phyloP scores from a whole-genome alignment of 2,888 invertebrate genomes.

The Sialis lutaria region DNA sequence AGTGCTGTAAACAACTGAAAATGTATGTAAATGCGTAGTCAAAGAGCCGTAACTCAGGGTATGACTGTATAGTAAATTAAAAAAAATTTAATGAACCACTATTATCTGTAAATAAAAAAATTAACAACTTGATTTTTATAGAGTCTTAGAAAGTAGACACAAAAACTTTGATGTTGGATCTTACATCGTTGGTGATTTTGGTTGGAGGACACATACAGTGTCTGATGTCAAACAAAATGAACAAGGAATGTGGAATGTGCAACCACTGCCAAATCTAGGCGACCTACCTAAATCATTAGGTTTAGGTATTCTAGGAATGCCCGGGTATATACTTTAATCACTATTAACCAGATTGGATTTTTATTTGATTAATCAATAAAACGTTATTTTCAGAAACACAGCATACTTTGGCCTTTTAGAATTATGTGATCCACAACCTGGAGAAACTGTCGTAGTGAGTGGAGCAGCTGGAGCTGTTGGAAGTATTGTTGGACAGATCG shows the following conservation, averaged over 20 bases:
- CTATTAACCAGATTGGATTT: neutral
- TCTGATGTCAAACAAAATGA: slow-evolving; percentile 23
- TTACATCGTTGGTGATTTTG: slow-evolving; percentile 41
- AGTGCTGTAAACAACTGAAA: too few relatives aligned
- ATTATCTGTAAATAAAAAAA: too few relatives aligned
- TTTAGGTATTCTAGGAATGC: slow-evolving; percentile 53
- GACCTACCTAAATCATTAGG: slow-evolving; percentile 40
- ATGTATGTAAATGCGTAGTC: too few relatives aligned
- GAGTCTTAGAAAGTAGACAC: slow-evolving; percentile 50
- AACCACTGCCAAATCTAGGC: slow-evolving; percentile 36
- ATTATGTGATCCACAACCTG: slow-evolving; percentile 48
- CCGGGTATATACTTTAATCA: slow-evolving; percentile 35
- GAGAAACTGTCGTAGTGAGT: slow-evolving; percentile 54
- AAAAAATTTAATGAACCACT: too few relatives aligned
- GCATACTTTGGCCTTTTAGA: slow-evolving; percentile 60
- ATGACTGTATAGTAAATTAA: too few relatives aligned
- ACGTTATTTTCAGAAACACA: slow-evolving; percentile 34
- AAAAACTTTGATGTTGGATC: slow-evolving; percentile 43
- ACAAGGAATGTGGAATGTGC: slow-evolving; percentile 34
- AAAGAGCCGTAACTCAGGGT: too few relatives aligned
- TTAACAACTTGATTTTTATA: slow-evolving; percentile 19
- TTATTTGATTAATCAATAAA: neutral
- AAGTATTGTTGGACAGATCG: slow-evolving; percentile 60
- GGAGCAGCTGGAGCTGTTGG: slow-evolving; percentile 69
- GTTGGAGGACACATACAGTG: slow-evolving; percentile 48